A percentile compares a stretch with the other conserved stretches of the same genome.
These are phyloP conservation scores for Hemiprocne comata DNA, from an alignment of 2,113 vertebrate species.

Conservation along the genomic window DNA sequence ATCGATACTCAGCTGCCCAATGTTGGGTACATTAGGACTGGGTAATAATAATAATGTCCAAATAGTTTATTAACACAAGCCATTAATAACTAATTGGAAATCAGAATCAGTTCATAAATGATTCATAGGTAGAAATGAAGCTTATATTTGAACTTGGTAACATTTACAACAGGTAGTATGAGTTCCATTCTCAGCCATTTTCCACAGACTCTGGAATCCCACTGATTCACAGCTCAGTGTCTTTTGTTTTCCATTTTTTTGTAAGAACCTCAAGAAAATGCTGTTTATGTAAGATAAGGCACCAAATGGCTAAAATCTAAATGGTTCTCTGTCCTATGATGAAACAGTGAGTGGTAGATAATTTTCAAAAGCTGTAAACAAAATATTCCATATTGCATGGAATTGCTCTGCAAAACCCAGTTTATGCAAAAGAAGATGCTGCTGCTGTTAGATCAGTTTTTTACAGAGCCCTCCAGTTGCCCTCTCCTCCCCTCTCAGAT, in stretches of 20 bases:
- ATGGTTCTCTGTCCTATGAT: not conserved
- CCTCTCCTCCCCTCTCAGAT: not conserved
- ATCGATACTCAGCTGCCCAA: not conserved
- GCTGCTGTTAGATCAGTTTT: not conserved
- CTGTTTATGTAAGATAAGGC: not conserved
- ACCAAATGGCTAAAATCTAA: not conserved
- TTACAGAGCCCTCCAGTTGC: not conserved
- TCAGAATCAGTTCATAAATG: not conserved
- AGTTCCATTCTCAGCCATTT: not conserved
- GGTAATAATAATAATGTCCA: not conserved
- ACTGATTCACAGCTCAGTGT: not conserved
- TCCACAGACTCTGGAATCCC: not conserved
- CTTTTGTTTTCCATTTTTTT: not conserved
- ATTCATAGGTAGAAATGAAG: not conserved
- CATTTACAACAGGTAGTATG: not conserved
- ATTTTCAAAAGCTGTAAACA: constrained; percentile 16
- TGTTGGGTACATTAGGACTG: not conserved
- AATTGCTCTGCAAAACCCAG: not conserved
- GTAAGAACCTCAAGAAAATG: not conserved
- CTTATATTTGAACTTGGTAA: not conserved
- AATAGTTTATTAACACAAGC: not conserved
- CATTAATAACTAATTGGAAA: not conserved
- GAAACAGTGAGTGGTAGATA: not conserved
- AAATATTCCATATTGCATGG: not conserved
- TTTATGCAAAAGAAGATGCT: not conserved